A percentile compares a stretch with the other conserved stretches of the same genome.
Evolutionary conservation across 2,888 invertebrate genomes (phyloP).

Genomic region (Micropterix aruncella): DNA sequence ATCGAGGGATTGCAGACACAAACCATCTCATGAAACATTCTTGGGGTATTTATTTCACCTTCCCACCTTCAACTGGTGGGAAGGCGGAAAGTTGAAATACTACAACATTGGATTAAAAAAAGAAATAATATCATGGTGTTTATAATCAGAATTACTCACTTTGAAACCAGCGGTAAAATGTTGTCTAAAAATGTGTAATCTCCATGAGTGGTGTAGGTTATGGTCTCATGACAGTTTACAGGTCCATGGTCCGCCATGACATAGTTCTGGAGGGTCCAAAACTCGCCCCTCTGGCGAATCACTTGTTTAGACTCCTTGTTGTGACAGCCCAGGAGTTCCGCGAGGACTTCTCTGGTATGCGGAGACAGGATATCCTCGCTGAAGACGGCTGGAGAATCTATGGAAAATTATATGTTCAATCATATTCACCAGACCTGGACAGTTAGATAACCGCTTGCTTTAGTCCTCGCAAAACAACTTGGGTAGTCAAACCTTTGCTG

Average conservation of each 20-base stretch:
- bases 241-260: constrained; percentile 56
- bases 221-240: constrained; percentile 64
- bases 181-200: constrained; percentile 88
- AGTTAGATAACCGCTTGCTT: no score
- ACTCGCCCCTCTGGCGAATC: constrained; percentile 62
- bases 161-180: constrained; percentile 66
- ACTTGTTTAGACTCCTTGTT: constrained; percentile 45
- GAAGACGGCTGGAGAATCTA: constrained; percentile 24
- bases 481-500: no score
- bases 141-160: no score
- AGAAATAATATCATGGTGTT: constrained; percentile 8
- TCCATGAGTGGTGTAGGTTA: constrained; percentile 87
- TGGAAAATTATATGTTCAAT: no score
- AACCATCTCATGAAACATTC: no score
- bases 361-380: constrained; percentile 28
- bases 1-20: no score
- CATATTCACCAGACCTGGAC: no score
- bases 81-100: no score
- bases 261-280: constrained; percentile 83
- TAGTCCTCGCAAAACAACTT: no score
- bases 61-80: no score
- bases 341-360: constrained; percentile 24
- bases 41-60: no score
- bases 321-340: constrained; percentile 43
- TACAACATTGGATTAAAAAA: no score